Evolutionary conservation across 2,888 invertebrate species (phyloP).

Genomic region (Hydrotaea cyrtoneurina): DNA sequence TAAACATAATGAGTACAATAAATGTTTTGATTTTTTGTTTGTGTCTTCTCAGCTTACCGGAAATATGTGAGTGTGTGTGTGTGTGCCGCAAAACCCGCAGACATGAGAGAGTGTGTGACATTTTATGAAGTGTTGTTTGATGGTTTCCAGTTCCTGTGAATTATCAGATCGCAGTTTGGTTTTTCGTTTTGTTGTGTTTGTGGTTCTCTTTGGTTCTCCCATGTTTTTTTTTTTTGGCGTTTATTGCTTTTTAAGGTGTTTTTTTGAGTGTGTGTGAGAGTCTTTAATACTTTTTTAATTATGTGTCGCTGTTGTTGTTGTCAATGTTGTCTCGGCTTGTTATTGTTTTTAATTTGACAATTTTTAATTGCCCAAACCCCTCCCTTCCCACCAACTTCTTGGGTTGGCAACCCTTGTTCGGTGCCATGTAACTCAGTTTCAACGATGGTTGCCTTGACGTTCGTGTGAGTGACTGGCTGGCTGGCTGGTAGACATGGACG

Average conservation of each 20-base stretch:
- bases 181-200: background rate
- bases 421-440: background rate
- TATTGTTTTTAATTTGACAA: slow-evolving; percentile 24
- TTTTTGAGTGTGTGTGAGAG: background rate
- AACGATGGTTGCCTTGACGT: background rate
- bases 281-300: slow-evolving; percentile 5
- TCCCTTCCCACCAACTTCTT: slow-evolving; percentile 11
- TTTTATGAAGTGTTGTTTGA: background rate
- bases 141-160: slow-evolving; percentile 19
- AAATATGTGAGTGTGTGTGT: slow-evolving; percentile 5
- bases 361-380: slow-evolving; percentile 56
- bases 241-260: slow-evolving; percentile 10
- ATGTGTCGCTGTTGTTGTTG: slow-evolving; percentile 8
- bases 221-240: background rate
- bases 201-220: background rate
- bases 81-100: background rate
- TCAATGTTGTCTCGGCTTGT: background rate
- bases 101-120: background rate
- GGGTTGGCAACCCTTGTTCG: slow-evolving; percentile 38
- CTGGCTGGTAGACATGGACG: background rate
- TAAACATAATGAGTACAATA: background rate
- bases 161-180: background rate
- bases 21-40: background rate
- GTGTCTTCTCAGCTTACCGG: slow-evolving; percentile 2
- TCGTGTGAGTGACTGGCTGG: background rate